A percentile compares a stretch with the other conserved stretches of the same genome.
These are phyloP conservation scores for Podarcis raffonei DNA, from an alignment of 2,113 vertebrate genomes.

Conservation along the genomic window DNA sequence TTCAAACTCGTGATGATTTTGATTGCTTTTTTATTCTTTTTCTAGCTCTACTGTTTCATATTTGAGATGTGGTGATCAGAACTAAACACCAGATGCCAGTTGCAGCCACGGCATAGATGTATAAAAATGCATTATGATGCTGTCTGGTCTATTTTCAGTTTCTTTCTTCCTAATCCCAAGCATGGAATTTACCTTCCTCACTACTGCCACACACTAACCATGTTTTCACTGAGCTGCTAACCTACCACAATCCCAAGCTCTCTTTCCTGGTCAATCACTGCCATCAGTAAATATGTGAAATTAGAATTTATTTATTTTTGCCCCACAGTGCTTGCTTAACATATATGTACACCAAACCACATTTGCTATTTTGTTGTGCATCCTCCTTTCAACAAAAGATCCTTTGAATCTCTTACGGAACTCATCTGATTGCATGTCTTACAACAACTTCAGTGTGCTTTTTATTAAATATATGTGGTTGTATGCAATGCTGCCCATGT, in stretches of 20 bases:
- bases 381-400: background rate
- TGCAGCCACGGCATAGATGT: background rate
- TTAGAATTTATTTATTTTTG: too few relatives aligned
- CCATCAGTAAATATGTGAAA: too few relatives aligned
- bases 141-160: background rate
- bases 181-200: background rate
- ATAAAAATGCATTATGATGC: background rate
- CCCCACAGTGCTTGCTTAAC: too few relatives aligned
- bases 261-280: too few relatives aligned
- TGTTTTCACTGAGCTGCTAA: background rate
- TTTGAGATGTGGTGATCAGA: background rate
- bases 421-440: background rate
- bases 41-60: background rate
- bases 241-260: too few relatives aligned
- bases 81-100: background rate
- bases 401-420: background rate
- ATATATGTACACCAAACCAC: too few relatives aligned
- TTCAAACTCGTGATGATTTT: background rate
- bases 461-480: background rate
- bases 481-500: too few relatives aligned
- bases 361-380: background rate
- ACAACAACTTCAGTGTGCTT: background rate
- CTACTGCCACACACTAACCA: background rate
- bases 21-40: background rate
- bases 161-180: background rate